Evolutionary conservation across 2,888 invertebrate genomes (phyloP).

Genomic region (Trissolcus brochymenae): DNA sequence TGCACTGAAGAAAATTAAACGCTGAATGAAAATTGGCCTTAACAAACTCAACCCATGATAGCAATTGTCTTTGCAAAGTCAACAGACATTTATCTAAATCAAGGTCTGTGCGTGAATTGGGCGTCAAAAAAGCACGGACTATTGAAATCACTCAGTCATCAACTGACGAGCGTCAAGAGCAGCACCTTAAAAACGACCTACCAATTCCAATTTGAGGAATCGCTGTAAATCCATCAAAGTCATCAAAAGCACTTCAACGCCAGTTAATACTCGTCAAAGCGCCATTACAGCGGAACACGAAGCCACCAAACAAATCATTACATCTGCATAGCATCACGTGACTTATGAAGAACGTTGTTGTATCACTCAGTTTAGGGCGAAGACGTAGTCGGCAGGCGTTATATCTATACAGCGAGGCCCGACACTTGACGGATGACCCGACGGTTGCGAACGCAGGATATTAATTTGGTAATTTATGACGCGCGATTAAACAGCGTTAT

Average conservation of each 20-base stretch:
- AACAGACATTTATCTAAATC: slow-evolving; percentile 8
- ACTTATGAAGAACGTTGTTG: slow-evolving; percentile 45
- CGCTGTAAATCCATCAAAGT: slow-evolving; percentile 40
- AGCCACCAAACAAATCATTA: slow-evolving; percentile 51
- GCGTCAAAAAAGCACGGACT: slow-evolving; percentile 14
- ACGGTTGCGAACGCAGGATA: slow-evolving; percentile 72
- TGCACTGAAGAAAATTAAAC: not conserved
- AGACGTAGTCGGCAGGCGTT: slow-evolving; percentile 57
- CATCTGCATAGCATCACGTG: slow-evolving; percentile 46
- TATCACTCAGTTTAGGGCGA: slow-evolving; percentile 51
- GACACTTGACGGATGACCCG: slow-evolving; percentile 75
- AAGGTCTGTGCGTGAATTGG: not conserved
- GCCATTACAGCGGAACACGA: slow-evolving; percentile 35
- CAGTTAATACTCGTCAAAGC: slow-evolving; percentile 50
- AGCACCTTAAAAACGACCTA: slow-evolving; percentile 16
- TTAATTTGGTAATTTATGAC: slow-evolving; percentile 76
- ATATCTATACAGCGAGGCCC: slow-evolving; percentile 68
- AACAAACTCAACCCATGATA: no score
- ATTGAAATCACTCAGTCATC: slow-evolving; percentile 33
- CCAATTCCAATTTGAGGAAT: slow-evolving; percentile 5
- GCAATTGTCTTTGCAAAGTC: not conserved
- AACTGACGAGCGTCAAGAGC: slow-evolving; percentile 14
- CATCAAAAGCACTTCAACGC: slow-evolving; percentile 35
- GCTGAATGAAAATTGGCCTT: not conserved
- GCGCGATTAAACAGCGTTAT: slow-evolving; percentile 75